Percentiles rank a stretch among this genome's conserved stretches.
These are phyloP conservation scores for Herpailurus yagouaroundi DNA, from an alignment of 2,113 vertebrate species.

Conservation along the genomic window DNA sequence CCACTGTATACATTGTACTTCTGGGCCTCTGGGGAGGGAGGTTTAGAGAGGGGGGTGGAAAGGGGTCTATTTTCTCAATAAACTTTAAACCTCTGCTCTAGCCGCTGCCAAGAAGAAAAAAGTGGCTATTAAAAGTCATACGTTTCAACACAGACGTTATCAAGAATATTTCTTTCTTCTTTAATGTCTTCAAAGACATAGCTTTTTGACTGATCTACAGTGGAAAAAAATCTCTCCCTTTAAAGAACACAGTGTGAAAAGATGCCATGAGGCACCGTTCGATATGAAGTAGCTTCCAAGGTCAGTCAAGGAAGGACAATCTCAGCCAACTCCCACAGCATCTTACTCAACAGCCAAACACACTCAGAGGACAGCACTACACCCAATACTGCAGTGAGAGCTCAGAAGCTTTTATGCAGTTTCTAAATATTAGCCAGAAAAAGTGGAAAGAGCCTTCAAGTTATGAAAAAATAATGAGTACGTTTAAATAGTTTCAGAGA, in stretches of 20 bases:
- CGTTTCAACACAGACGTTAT: neutral
- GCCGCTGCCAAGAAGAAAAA: neutral
- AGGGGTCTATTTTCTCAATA: neutral
- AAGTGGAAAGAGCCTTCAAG: neutral
- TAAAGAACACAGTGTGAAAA: neutral
- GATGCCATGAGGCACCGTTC: neutral
- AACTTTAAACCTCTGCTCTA: neutral
- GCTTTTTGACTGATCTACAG: neutral
- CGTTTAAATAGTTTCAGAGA: neutral
- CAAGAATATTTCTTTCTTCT: neutral
- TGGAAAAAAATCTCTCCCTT: neutral
- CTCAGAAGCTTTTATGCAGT: neutral
- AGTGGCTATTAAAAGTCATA: neutral
- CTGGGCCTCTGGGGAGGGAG: neutral
- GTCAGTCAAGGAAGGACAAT: neutral
- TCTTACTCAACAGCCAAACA: neutral
- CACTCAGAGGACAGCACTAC: neutral
- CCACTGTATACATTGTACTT: neutral
- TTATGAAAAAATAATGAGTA: constrained; percentile 38
- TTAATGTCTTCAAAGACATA: neutral
- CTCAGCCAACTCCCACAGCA: neutral
- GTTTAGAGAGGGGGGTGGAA: neutral
- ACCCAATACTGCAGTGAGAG: neutral
- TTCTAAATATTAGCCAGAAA: neutral
- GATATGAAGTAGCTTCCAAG: neutral